Evolutionary conservation across 2,113 vertebrate genomes (phyloP).

Genomic region (Callipepla californica): DNA sequence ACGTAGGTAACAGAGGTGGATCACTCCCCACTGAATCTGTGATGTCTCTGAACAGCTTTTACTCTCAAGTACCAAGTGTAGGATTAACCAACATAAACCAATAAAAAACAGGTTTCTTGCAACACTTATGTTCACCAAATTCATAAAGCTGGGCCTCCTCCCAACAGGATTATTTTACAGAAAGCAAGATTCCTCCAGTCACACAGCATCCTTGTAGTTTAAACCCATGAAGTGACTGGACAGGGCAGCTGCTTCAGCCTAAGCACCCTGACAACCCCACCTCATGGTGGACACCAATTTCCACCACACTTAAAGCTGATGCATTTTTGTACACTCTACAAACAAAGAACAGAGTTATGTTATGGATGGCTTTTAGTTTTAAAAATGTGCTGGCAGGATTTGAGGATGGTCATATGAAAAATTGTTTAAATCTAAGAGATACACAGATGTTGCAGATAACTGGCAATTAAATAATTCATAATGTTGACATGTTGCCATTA

Average conservation of each 20-base stretch:
- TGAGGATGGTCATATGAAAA: neutral
- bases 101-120: neutral
- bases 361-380: neutral
- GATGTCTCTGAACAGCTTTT: neutral
- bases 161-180: neutral
- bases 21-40: accelerated
- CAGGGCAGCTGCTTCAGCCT: neutral
- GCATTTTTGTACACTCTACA: neutral
- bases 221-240: neutral
- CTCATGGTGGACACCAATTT: neutral
- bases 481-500: neutral
- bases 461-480: slow-evolving; percentile 15
- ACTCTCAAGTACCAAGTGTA: neutral
- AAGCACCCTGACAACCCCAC: neutral
- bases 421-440: neutral
- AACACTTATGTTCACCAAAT: neutral
- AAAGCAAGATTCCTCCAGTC: neutral
- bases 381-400: neutral
- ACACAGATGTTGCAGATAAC: slow-evolving; percentile 8
- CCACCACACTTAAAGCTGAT: neutral
- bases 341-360: neutral
- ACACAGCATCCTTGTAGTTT: neutral
- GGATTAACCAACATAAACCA: neutral
- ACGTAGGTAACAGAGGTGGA: neutral
- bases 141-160: neutral